These are phyloP conservation scores for Neoitamus cyanurus DNA, from an alignment of 2,888 invertebrate genomes.

Conservation along the genomic window DNA sequence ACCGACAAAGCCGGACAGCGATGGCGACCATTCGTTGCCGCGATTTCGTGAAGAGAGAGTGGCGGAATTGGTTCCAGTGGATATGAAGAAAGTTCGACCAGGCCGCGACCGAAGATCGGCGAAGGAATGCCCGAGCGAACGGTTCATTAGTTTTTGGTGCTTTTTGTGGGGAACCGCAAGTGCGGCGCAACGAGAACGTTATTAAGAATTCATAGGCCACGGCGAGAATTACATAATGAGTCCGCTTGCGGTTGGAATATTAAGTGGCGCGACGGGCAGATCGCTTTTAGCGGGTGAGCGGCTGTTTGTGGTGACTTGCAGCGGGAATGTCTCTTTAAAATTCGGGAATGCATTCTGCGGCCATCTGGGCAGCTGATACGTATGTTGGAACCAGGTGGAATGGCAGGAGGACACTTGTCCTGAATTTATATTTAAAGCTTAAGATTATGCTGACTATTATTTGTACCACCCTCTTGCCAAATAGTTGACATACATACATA, in stretches of 20 bases:
- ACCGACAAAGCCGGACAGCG: neutral
- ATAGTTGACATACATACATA: too few relatives aligned
- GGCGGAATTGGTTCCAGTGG: neutral
- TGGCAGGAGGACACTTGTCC: too few relatives aligned
- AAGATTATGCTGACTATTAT: too few relatives aligned
- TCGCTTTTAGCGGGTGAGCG: neutral
- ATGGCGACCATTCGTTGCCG: neutral
- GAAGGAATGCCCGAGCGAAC: slow-evolving; percentile 6
- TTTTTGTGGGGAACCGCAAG: slow-evolving; percentile 20
- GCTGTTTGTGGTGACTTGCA: neutral
- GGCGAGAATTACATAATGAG: slow-evolving; percentile 36
- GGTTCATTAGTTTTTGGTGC: slow-evolving; percentile 26
- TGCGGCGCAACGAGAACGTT: neutral
- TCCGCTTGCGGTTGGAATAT: slow-evolving; percentile 26
- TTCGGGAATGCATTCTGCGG: neutral
- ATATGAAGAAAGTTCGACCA: neutral
- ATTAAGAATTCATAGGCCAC: slow-evolving; percentile 25
- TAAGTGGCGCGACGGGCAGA: neutral
- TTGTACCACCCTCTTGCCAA: too few relatives aligned
- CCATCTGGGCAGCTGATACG: neutral
- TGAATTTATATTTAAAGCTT: too few relatives aligned
- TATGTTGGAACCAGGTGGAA: too few relatives aligned
- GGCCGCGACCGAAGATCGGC: neutral
- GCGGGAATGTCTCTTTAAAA: neutral
- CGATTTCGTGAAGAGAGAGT: neutral